Base-by-base conservation (phyloP, 2,888 invertebrate genomes). In the Andrena chrysosceles region DNA sequence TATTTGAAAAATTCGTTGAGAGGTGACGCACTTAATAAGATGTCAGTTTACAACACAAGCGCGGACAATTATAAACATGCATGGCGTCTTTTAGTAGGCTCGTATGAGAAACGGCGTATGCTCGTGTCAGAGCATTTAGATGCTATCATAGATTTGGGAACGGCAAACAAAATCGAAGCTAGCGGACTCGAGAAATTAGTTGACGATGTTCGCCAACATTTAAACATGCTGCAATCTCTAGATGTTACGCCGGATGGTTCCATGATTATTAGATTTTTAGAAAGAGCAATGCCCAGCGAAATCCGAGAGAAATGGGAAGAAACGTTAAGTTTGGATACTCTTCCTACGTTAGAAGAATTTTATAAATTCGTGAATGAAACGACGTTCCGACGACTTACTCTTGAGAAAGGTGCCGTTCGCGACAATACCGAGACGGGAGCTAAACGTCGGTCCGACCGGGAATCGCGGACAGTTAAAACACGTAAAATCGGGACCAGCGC, bases 231-330 rank as follows among this genome's bases (percentile, higher is more conserved):
- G 33, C 33, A 33, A 33, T 33, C 33, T 33, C 33, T 33, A 33
- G 33, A 33, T 33, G 1, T 33, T 33, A n/a, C 42, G 64, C 42
- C 64, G 64, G 64, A 42, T 26, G 4, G 3, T 5, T 23, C 7
- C 4, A 20, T 64, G 6, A 48, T 49, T 29, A n/a, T 64, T 16
- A 26, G 29, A 5, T 3, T 64, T 7, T 2, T 64, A 6, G 64
- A 64, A 26, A 29, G 16, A 33, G 48, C 29, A 16, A 2, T 64
- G 7, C 64, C 48, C 16, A 48, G 2, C 48, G 48, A 64, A 2
- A 48, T 48, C 2, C 48, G 64, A 0, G 16, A 64, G 7, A 64
- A 64, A 48, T 64, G 48, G 26, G 48, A 64, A 26, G 64, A 64
- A 7, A 6, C 13, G 2, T 16, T 60, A n/a, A 31, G 6, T 31